Evolutionary conservation across 53 echinoderm and acorn worm species (phyloP), one percentile per base, ranked within the genome.

Genomic region (Actinopyga echinites): DNA sequence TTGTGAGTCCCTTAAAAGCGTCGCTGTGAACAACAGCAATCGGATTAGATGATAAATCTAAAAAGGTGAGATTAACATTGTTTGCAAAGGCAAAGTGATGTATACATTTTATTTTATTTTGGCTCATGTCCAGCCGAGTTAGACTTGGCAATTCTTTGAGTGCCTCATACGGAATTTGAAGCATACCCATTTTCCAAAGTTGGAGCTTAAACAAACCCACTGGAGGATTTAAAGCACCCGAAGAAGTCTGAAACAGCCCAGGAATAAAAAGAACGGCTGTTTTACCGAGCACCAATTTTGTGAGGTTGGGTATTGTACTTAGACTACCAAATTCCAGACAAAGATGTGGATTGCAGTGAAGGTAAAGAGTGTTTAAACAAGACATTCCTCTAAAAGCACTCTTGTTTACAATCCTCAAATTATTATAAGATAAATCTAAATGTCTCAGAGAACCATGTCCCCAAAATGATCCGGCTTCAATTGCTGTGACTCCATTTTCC

Each of bases 281-380:
- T 7, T 80, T 40, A 26, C 81, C 63, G 2, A 80, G 62, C 8
- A 24, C 63, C 34, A 80, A 44, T 19, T 32, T 62, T 42, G 21
- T 4, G 0, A 80, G 30, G 9, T 59, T 31, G 8, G 81, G 81
- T 42, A 62, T 35, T 35, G 1, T 23, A 19, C 36, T 29, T 13
- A 80, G 30, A 21, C 81, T 80, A 60, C 81, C 81, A 20, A 61
- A 80, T 5, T 80, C 81, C 7, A 80, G 81, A 80, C 81, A 80
- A 4, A 80, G 81, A 11, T 25, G 34, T 37, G 62, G 43, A 44
- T 80, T 80, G 23, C 60, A 8, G 6, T 80, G n/a, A 3, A 80
- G 60, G 8, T 22, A 20, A 0, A 80, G 63, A 30, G 15, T 15
- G 3, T 17, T 59, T 24, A 80, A 24, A 10, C 37, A 38, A 2